Conservation (phyloP, 1,140 invertebrate genomes). For the Scaptodrosophila lebanonensis region DNA sequence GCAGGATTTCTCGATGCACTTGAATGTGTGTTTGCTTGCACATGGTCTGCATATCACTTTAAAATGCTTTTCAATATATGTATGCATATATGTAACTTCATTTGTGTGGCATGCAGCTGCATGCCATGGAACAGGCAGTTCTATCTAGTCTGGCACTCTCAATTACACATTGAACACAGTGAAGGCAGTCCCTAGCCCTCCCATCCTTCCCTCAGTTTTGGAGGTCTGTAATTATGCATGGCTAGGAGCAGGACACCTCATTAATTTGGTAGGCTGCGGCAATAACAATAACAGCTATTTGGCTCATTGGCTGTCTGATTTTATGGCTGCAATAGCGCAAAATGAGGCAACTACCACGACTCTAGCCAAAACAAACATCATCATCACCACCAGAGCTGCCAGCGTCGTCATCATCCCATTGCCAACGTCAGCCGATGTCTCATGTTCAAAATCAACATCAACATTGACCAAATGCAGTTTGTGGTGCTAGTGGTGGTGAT, state of each 20-base stretch:
- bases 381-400: background rate
- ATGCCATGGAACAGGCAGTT: no score
- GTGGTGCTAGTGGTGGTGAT: slow-evolving; percentile 14
- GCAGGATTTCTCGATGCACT: no score
- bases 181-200: no score
- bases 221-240: slow-evolving; percentile 20
- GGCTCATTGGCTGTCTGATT: slow-evolving; percentile 71
- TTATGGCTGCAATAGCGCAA: slow-evolving; percentile 37
- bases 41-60: no score
- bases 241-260: slow-evolving; percentile 53
- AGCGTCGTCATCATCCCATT: no score
- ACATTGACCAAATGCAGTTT: slow-evolving; percentile 59
- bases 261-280: slow-evolving; percentile 60
- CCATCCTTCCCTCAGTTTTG: no score
- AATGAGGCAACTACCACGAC: slow-evolving; percentile 5
- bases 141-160: slow-evolving; percentile 22
- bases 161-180: slow-evolving; percentile 48
- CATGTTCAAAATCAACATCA: slow-evolving; percentile 55
- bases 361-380: no score
- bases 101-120: no score
- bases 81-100: no score
- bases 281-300: slow-evolving; percentile 67
- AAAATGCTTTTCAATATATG: no score
- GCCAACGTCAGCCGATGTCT: no score
- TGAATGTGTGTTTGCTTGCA: no score